These are phyloP conservation scores for Melitaea athalia DNA, from an alignment of 2,888 invertebrate species.

Conservation along the genomic window DNA sequence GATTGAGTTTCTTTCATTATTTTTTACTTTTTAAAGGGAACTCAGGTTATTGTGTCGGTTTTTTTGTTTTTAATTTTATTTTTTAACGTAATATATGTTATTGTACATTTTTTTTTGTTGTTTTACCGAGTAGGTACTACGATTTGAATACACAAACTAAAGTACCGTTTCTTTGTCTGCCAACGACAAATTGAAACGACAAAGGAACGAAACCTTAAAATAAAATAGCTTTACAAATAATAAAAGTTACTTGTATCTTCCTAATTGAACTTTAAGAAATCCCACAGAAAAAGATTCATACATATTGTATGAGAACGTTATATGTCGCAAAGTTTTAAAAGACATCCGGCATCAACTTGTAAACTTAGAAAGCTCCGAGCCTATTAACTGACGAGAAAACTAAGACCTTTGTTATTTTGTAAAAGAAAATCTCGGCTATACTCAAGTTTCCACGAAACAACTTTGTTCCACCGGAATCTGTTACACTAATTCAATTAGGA, in stretches of 20 bases:
- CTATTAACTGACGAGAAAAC: conserved; percentile 13
- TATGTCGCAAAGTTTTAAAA: conserved; percentile 12
- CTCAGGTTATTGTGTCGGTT: too few relatives aligned
- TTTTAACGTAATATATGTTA: too few relatives aligned
- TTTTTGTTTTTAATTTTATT: too few relatives aligned
- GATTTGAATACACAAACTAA: too few relatives aligned
- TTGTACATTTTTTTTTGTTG: too few relatives aligned
- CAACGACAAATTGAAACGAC: background rate
- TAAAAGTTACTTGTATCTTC: background rate
- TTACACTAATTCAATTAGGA: conserved; percentile 33
- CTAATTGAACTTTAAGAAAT: background rate
- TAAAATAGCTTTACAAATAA: background rate
- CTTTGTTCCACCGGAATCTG: conserved; percentile 21
- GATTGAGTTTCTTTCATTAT: too few relatives aligned
- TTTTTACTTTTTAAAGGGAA: too few relatives aligned
- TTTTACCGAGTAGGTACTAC: too few relatives aligned
- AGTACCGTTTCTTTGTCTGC: too few relatives aligned
- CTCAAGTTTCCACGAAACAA: conserved; percentile 20
- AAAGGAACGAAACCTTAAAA: background rate
- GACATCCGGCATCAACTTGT: conserved; percentile 14
- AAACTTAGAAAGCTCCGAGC: conserved; percentile 12
- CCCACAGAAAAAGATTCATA: conserved; percentile 3
- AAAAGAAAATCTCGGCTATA: conserved; percentile 17
- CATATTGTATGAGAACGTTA: conserved; percentile 13
- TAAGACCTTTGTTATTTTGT: conserved; percentile 15